Base-by-base conservation (phyloP, 2,797 vertebrate species). In the Tinamus major region DNA sequence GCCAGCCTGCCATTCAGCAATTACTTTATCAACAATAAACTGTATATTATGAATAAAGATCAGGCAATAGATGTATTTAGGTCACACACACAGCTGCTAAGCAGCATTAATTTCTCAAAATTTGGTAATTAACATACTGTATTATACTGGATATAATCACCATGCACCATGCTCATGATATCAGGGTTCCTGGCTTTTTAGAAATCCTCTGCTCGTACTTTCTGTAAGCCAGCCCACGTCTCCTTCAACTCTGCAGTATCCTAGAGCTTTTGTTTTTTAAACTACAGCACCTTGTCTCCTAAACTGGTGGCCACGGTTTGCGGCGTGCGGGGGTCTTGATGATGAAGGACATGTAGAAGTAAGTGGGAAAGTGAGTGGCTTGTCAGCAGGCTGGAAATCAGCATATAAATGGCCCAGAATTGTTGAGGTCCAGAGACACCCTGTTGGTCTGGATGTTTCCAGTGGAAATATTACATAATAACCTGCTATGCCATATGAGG, bases 41-140 rank as follows among this genome's bases (percentile, higher is more conserved):
- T 80, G 74, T 74, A 12, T 59, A 77, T 85, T 85, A 79, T n/a
- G 63, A 46, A 82, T 68, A 62, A 96, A 91, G 89, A 94, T 95
- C 79, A 90, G 82, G 85, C 75, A 92, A 68, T 86, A 92, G 80
- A 91, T 93, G 93, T 90, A 95, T 95, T 96, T 95, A 95, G 94
- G 93, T 95, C 95, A 96, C 93, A 93, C 55, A 92, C 13, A 9
- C 48, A 93, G 93, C 87, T 88, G 92, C 91, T 94, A 95, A 94
- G 90, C 87, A 91, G 95, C 92, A 94, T 94, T 95, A 91, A 93
- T 94, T 95, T 90, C 91, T 90, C 46, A 59, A 95, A 94, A 94
- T 95, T 90, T 72, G 58, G 89, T 90, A 96, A 95, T 95, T 96
- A 96, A 96, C 93, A 90, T 94, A 89, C 81, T 89, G 87, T 17